A percentile compares a stretch with the other conserved stretches of the same genome.
These are phyloP conservation scores for Ctenopoma kingsleyae DNA, from an alignment of 2,797 vertebrate genomes.

Conservation along the genomic window DNA sequence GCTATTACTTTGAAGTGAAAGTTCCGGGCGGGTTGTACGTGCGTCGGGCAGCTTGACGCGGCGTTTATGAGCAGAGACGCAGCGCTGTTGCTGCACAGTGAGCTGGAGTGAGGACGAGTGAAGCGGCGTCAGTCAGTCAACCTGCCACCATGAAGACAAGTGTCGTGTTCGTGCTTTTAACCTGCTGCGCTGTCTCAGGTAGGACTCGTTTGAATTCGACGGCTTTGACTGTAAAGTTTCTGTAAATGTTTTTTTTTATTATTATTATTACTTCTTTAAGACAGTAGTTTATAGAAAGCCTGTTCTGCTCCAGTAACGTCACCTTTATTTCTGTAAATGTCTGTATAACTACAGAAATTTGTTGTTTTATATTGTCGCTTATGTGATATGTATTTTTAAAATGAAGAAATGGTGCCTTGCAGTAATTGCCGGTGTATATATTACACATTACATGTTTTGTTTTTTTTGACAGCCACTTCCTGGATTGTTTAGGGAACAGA, in stretches of 20 bases:
- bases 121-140: neutral
- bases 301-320: neutral
- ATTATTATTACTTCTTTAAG: neutral
- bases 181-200: constrained; percentile 64
- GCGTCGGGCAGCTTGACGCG: neutral
- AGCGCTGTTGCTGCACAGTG: neutral
- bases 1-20: no score
- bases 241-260: neutral
- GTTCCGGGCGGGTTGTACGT: neutral
- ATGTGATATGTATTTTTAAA: no score
- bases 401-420: no score
- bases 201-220: neutral
- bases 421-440: no score
- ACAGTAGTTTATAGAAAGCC: neutral
- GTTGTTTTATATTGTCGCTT: no score
- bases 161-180: constrained; percentile 19
- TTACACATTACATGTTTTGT: neutral
- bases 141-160: constrained; percentile 56
- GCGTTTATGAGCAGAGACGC: neutral
- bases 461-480: constrained; percentile 52
- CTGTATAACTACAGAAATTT: no score
- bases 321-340: no score
- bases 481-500: constrained; percentile 52
- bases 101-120: neutral
- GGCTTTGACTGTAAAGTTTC: neutral